phyloP scores from a whole-genome alignment of 1,140 invertebrate species.

The Drepana arcuata region DNA sequence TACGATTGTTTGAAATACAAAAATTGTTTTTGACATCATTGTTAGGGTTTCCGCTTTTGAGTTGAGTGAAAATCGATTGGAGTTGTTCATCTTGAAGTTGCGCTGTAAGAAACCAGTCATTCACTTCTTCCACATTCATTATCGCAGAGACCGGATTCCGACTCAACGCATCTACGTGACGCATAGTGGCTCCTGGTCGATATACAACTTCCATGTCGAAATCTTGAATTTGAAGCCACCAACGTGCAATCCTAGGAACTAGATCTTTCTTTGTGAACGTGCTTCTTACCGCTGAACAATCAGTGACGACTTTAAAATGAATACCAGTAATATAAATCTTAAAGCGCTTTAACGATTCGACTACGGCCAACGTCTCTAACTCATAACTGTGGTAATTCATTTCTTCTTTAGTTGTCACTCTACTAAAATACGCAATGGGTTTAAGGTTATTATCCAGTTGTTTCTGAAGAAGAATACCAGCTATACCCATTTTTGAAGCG shows the following conservation, averaged over 20 bases:
- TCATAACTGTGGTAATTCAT: conserved; percentile 37
- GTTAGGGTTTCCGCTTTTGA: neutral
- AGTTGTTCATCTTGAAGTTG: conserved; percentile 5
- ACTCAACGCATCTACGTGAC: conserved; percentile 41
- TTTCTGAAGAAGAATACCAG: conserved; percentile 21
- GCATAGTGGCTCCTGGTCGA: conserved; percentile 2
- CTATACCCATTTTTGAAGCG: conserved; percentile 25
- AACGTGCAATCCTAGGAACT: conserved; percentile 32
- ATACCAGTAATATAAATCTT: conserved; percentile 40
- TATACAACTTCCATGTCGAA: conserved; percentile 18
- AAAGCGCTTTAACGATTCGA: conserved; percentile 33
- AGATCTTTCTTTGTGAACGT: conserved; percentile 36
- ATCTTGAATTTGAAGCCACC: conserved; percentile 38
- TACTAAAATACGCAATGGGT: conserved; percentile 39
- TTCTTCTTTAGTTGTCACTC: conserved; percentile 32
- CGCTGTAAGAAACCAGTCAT: conserved; percentile 9
- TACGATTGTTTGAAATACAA: conserved; percentile 1
- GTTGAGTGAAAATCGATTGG: neutral
- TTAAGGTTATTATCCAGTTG: conserved; percentile 12
- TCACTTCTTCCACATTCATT: neutral
- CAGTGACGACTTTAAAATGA: conserved; percentile 48
- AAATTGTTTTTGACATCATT: conserved; percentile 8
- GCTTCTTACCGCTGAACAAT: conserved; percentile 38
- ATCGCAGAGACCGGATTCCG: conserved; percentile 12
- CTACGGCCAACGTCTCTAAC: conserved; percentile 38